Percentiles rank a stretch among this genome's conserved stretches.
These are phyloP conservation scores for Neomorphus geoffroyi DNA, from an alignment of 2,797 vertebrate species.

Conservation along the genomic window DNA sequence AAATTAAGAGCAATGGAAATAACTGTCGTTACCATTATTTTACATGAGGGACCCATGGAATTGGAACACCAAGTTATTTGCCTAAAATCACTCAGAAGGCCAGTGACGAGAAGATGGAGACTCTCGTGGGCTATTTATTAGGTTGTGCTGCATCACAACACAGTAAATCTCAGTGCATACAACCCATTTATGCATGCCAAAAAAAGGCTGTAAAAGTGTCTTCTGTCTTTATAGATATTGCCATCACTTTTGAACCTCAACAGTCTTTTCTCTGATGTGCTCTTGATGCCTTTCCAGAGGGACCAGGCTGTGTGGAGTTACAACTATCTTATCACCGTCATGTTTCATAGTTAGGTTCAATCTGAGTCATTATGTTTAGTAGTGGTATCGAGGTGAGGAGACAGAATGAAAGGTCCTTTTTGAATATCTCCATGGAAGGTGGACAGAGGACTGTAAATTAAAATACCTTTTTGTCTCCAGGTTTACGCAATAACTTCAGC, in stretches of 20 bases:
- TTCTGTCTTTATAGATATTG: background rate
- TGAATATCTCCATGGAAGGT: background rate
- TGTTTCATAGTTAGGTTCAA: accelerated
- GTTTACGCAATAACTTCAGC: background rate
- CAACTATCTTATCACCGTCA: background rate
- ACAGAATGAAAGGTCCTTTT: background rate
- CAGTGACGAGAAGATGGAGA: background rate
- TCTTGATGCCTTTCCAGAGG: background rate
- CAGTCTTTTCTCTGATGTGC: background rate
- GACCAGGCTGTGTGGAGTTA: no score
- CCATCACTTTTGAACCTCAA: background rate
- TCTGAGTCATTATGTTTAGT: background rate
- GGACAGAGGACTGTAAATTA: background rate
- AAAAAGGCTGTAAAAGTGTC: background rate
- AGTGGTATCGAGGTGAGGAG: background rate
- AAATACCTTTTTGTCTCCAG: background rate
- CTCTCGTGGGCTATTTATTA: background rate
- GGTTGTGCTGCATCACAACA: background rate
- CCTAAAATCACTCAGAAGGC: background rate
- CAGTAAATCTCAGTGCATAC: background rate
- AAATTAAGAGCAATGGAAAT: background rate
- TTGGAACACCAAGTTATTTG: background rate
- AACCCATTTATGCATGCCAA: background rate
- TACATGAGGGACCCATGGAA: background rate
- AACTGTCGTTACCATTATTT: background rate